These are phyloP conservation scores for Folsomia manolachei DNA, from an alignment of 2,888 invertebrate genomes.

Conservation along the genomic window DNA sequence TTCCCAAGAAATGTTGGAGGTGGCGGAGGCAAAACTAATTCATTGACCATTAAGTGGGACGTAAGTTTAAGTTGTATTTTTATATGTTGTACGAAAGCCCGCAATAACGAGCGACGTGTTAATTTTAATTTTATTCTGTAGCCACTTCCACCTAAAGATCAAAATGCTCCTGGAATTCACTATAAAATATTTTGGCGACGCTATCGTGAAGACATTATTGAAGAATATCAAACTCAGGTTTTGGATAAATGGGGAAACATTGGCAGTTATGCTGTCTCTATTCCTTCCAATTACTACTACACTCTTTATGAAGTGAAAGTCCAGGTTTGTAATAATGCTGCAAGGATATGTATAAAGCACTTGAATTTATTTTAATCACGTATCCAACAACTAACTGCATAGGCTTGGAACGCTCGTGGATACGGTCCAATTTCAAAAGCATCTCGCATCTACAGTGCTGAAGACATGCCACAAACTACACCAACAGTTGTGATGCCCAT, in stretches of 20 bases:
- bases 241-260: slow-evolving; percentile 72
- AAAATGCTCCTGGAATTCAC: slow-evolving; percentile 83
- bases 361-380: background rate
- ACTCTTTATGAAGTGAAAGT: slow-evolving; percentile 82
- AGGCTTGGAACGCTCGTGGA: slow-evolving; percentile 74
- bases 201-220: slow-evolving; percentile 62
- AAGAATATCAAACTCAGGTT: slow-evolving; percentile 71
- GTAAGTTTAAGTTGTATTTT: too few relatives aligned
- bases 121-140: slow-evolving; percentile 51
- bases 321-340: slow-evolving; percentile 59
- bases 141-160: slow-evolving; percentile 71
- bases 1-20: slow-evolving; percentile 80
- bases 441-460: slow-evolving; percentile 76
- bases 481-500: slow-evolving; percentile 76
- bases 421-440: slow-evolving; percentile 76
- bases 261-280: slow-evolving; percentile 72
- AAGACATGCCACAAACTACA: slow-evolving; percentile 87
- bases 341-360: background rate
- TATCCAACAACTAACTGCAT: slow-evolving; percentile 19
- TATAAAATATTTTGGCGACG: slow-evolving; percentile 88
- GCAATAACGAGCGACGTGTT: too few relatives aligned
- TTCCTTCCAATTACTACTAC: slow-evolving; percentile 71
- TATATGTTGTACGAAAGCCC: background rate
- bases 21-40: slow-evolving; percentile 93
- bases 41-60: slow-evolving; percentile 85